A percentile compares a stretch with the other conserved stretches of the same genome.
Evolutionary conservation across 2,888 invertebrate species (phyloP).

Genomic region (Drosophila atroscutellata): DNA sequence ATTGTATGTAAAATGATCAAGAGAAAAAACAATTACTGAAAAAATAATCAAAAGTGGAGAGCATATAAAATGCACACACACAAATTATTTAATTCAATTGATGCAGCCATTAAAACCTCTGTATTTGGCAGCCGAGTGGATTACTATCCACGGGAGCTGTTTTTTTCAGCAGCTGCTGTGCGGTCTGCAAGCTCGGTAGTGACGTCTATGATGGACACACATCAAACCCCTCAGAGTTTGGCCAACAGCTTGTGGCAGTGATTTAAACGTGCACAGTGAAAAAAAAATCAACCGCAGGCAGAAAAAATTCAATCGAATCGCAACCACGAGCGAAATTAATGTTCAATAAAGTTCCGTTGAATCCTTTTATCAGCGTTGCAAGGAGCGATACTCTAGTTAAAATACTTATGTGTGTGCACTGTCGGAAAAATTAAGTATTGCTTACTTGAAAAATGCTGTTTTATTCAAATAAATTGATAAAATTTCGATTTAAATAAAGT

Average conservation of each 20-base stretch:
- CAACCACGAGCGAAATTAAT: conserved; percentile 70
- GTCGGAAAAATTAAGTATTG: conserved; percentile 1
- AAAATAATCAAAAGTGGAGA: conserved; percentile 51
- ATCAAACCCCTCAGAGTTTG: conserved; percentile 21
- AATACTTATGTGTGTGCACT: neutral
- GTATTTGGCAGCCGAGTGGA: conserved; percentile 69
- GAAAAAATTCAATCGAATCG: conserved; percentile 50
- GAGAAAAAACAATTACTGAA: conserved; percentile 24
- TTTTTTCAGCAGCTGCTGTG: conserved; percentile 21
- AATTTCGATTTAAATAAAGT: neutral
- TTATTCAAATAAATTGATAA: neutral
- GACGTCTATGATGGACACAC: conserved; percentile 65
- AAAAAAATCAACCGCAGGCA: conserved; percentile 42
- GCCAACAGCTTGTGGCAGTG: conserved; percentile 55
- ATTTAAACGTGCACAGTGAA: conserved; percentile 60
- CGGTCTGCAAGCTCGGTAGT: conserved; percentile 40
- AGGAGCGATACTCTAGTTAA: conserved; percentile 8
- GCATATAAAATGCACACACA: conserved; percentile 63
- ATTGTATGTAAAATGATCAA: conserved; percentile 38
- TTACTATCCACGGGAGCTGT: conserved; percentile 50
- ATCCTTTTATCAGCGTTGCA: conserved; percentile 53
- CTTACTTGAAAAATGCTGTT: conserved; percentile 6
- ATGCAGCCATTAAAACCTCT: conserved; percentile 62
- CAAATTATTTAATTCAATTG: conserved; percentile 76
- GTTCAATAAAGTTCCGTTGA: conserved; percentile 60